Conservation (phyloP, 2,888 invertebrate species). For the Rhogogaster chlorosoma region DNA sequence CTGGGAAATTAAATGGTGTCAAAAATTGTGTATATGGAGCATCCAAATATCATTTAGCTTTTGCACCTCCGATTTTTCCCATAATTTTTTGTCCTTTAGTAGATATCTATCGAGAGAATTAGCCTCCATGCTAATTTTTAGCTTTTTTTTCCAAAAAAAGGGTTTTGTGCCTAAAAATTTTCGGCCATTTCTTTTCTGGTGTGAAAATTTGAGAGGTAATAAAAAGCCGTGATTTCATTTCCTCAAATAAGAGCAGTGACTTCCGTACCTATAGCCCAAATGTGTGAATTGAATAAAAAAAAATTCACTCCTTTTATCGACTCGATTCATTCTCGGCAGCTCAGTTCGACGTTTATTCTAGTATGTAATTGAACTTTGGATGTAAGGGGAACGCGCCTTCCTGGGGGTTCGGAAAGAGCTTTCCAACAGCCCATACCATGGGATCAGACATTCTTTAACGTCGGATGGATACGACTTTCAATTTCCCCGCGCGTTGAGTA, state of each 20-base stretch:
- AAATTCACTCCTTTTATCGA: not conserved
- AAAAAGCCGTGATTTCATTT: no score
- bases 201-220: no score
- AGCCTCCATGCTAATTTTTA: no score
- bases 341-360: not conserved
- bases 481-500: not conserved
- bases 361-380: not conserved
- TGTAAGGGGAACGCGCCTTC: not conserved
- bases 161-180: no score
- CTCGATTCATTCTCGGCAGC: not conserved
- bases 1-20: no score
- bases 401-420: not conserved
- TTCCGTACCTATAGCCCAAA: not conserved
- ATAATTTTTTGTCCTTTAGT: no score
- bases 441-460: not conserved
- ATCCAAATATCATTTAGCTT: no score
- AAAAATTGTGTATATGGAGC: no score
- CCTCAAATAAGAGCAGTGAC: not conserved
- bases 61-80: no score
- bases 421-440: not conserved
- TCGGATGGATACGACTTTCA: constrained; percentile 2
- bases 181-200: no score
- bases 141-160: no score
- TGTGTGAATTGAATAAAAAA: not conserved
- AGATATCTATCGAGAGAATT: no score